Base-by-base conservation (phyloP, 2,113 vertebrate species). In the Sylvietta virens region DNA sequence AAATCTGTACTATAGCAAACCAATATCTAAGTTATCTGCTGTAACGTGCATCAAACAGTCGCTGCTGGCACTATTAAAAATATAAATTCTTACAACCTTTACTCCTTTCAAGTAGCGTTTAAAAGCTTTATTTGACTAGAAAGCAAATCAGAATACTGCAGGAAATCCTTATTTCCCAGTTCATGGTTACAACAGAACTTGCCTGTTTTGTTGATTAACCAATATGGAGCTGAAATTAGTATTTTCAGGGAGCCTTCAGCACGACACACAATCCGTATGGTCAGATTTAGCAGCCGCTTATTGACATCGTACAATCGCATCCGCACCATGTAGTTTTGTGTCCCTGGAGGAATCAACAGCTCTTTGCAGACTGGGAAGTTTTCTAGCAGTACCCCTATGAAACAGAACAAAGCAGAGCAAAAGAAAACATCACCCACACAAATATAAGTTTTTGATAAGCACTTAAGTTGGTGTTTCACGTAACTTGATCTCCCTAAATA, bases 171-270 rank as follows among this genome's bases (percentile, higher is more conserved):
- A 51, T 45, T 73, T 81, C 62, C 47, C 39, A 56, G 26, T 17
- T 48, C 12, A 30, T 10, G 6, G 8, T 11, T 8, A 44, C 6
- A 47, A 8, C 19, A 62, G 51, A 35, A 66, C 31, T 13, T 90
- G 99, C 99, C 99, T 48, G 99, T 99, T 97, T 99, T 99, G 97
- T 99, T 99, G 91, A 99, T 98, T 10, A 99, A 97, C 99, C 99
- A 99, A 51, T 99, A 99, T 0, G 99, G 99, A 24, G 99, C 98
- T 26, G 98, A 99, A 65, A 99, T 98, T 1, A 99, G 98, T 90
- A 99, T 99, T 97, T 99, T 99, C 3, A 99, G 97, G 8, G 99
- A 98, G 3, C 99, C 99, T 57, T 99, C 98, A 9, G 99, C 99
- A 13, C 99, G 97, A 78, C 99, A 99, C 22, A 99, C 95, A 15